A percentile compares a stretch with the other conserved stretches of the same genome.
These are phyloP conservation scores for Sussaba pulchella DNA, from an alignment of 2,888 invertebrate species.

Conservation along the genomic window DNA sequence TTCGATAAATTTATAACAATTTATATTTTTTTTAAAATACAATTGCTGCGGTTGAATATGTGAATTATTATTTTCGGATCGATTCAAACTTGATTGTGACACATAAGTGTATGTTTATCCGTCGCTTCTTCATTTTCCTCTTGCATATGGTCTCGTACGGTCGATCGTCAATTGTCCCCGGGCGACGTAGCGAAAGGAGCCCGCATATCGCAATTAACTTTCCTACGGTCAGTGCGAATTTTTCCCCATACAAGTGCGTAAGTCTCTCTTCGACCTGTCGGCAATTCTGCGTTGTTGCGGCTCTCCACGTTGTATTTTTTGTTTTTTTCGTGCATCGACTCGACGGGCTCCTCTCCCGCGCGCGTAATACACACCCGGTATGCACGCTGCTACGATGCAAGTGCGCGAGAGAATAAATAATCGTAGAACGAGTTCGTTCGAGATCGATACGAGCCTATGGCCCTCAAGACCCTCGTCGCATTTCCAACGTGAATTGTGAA, in stretches of 20 bases:
- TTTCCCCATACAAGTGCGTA: slow-evolving; percentile 34
- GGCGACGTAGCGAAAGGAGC: slow-evolving; percentile 41
- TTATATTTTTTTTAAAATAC: too few species aligned
- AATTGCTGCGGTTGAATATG: background rate
- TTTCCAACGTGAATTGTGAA: slow-evolving; percentile 6
- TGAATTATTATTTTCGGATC: background rate
- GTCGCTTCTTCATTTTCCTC: slow-evolving; percentile 5
- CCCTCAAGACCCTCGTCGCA: background rate
- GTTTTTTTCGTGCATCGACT: slow-evolving; percentile 5
- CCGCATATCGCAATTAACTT: slow-evolving; percentile 46
- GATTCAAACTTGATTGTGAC: background rate
- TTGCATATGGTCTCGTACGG: slow-evolving; percentile 17
- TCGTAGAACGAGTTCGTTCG: slow-evolving; percentile 29
- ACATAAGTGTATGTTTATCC: background rate
- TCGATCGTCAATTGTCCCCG: slow-evolving; percentile 36
- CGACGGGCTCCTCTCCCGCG: background rate
- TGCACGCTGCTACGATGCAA: background rate
- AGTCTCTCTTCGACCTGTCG: slow-evolving; percentile 20
- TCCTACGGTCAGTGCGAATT: slow-evolving; percentile 36
- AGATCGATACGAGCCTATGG: slow-evolving; percentile 24
- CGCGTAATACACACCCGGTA: background rate
- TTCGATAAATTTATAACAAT: too few species aligned
- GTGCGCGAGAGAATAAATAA: slow-evolving; percentile 27
- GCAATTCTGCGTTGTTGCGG: slow-evolving; percentile 11
- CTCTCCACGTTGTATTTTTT: slow-evolving; percentile 26